Evolutionary conservation across 2,797 vertebrate species (phyloP), one percentile per base, ranked within the genome.

Genomic region (Diglossa cyanea): DNA sequence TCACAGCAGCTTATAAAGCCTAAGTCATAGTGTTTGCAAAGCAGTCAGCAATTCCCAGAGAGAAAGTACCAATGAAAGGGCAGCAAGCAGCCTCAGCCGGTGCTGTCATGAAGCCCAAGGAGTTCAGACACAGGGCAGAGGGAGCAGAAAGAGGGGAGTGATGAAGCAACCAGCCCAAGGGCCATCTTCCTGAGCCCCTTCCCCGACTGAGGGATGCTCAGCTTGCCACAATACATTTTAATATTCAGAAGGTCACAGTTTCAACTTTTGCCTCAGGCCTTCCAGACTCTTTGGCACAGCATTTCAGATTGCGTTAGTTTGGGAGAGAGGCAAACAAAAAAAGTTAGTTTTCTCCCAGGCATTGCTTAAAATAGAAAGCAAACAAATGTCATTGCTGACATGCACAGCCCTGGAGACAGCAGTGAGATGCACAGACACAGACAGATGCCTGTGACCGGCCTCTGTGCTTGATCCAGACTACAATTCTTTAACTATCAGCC

Each of bases 281-380:
- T 58, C 53, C 53, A 77, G 61, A 50, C 66, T 91, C 47, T 67
- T 71, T 63, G 65, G 57, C 53, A 77, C 33, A 91, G 71, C 60
- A 74, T 71, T 91, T 87, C 87, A 82, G 87, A 77, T 44, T 72
- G 47, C 39, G 61, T 91, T 91, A 80, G 42, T 83, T 8, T 90
- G 75, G 72, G 65, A 87, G 65, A 71, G 42, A 89, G 75, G 39
- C 48, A 90, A 94, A 93, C 33, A 76, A 85, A 78, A 77, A 80
- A 63, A 86, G 33, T 77, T 74, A 1, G 37, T 89, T 82, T 90
- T 74, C 79, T 88, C 45, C 26, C n/a, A 83, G 87, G 84, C 75
- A 39, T 12, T 54, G 50, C 85, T 94, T 82, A 72, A 88, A 96
- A 93, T 81, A 95, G 93, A 85, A 91, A 86, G 61, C 42, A 91